Evolutionary conservation across 2,888 invertebrate genomes (phyloP), one percentile per base, ranked within the genome.

Genomic region (Agonopterix heracliana): DNA sequence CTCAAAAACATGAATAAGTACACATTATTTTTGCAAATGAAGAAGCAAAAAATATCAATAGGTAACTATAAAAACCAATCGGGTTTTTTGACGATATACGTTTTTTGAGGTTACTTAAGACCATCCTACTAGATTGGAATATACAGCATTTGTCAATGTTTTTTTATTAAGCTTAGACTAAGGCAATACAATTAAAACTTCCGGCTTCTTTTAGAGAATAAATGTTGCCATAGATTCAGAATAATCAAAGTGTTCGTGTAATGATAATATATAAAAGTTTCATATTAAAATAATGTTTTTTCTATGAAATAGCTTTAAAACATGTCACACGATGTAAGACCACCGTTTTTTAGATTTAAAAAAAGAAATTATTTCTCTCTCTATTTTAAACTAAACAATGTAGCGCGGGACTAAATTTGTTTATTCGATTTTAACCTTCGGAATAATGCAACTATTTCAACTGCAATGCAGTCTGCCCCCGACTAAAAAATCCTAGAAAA

Each of bases 201-300:
- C 54, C 54, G 49, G 51, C 44, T 52, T 59, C 52, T 43, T 72
- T 64, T 60, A 57, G 57, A 49, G 62, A 69, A 63, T 72, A 61
- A 79, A 76, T 77, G 84, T 81, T 84, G 86, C 86, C 86, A 86
- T 85, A 85, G 75, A 69, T 62, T 72, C 74, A 50, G n/a, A 14
- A 34, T 40, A 48, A 50, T 59, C 61, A 70, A 26, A 67, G 68
- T 75, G 74, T 81, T 78, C 67, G 76, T 73, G 63, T 66, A 54
- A 61, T 58, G 57, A 60, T 59, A 58, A 63, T 64, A 65, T 64
- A 57, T 61, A 64, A 60, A 59, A 54, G 57, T 54, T 55, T 59
- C 60, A 58, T 64, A 55, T 56, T 57, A 51, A 55, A 52, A 42
- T 55, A 53, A 43, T 43, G 36, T 47, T 65, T 70, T 75, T 66